Base-by-base conservation (phyloP, 2,113 vertebrate species). In the Crotalus helleri region DNA sequence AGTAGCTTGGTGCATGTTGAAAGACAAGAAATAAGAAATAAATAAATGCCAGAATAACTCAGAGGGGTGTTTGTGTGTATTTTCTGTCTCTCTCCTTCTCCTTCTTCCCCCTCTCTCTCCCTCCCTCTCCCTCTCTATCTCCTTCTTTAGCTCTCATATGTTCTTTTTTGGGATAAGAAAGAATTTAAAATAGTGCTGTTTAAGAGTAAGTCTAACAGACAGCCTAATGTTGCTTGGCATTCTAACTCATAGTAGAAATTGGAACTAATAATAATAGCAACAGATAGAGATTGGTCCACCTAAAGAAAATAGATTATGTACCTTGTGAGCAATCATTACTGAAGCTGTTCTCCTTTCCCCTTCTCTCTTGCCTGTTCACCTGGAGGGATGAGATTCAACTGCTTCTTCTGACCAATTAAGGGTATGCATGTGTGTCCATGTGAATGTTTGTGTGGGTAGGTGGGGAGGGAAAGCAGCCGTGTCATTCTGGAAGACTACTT, bases 401-500 rank as follows among this genome's bases (percentile, higher is more conserved):
- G 58, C 85, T 51, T 88, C 91, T 93, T 0, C 5, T 33, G 39
- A 95, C 92, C 90, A 46, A 53, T 64, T 12, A 39, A 12, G 57
- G 11, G 92, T 53, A 53, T 88, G 90, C 26, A 1, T 5, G 2
- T 51, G 12, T 29, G 88, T 23, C 6, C 29, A 26, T 51, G 3
- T 54, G 51, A 53, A 39, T 3, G 6, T 81, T 74, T 81, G 69
- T 81, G n/a, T 74, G 17, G n/a, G n/a, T 17, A 33, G 39, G 15
- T 9, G 26, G 29, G 86, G 29, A 53, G 44, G 88, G 94, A 93
- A 89, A 81, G 94, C 64, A 95, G 94, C 94, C 93, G 92, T 96
- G 96, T 94, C 95, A 92, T 94, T 96, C 95, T 92, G 95, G 93
- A 95, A 96, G 93, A 96, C 57, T 6, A 57, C 49, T 64, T 85